These are phyloP conservation scores for Hemibagrus guttatus DNA, from an alignment of 2,797 vertebrate genomes.

Conservation along the genomic window DNA sequence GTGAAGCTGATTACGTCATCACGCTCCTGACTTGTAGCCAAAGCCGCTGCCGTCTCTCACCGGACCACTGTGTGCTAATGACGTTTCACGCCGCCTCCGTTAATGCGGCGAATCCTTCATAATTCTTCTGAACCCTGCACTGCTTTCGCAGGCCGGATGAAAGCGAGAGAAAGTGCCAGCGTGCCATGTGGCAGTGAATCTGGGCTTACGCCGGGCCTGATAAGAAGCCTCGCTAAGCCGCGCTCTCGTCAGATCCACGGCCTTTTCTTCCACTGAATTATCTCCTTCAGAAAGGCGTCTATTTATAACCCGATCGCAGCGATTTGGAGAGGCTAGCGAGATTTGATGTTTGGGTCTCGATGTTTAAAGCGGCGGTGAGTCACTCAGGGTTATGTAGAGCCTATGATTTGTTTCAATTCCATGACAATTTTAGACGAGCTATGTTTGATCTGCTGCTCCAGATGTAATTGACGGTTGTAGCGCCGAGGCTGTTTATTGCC, in stretches of 20 bases:
- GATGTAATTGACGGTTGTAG: slow-evolving; percentile 27
- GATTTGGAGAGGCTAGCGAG: slow-evolving; percentile 34
- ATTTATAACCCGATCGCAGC: slow-evolving; percentile 55
- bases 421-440: neutral
- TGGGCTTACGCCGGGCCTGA: slow-evolving; percentile 70
- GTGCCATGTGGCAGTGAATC: slow-evolving; percentile 73
- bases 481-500: slow-evolving; percentile 31
- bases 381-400: slow-evolving; percentile 30
- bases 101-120: slow-evolving; percentile 54
- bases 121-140: slow-evolving; percentile 65
- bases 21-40: neutral
- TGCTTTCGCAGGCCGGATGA: slow-evolving; percentile 63
- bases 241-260: slow-evolving; percentile 67
- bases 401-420: slow-evolving; percentile 35
- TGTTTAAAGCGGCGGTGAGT: slow-evolving; percentile 51
- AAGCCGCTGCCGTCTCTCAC: neutral
- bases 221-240: slow-evolving; percentile 70
- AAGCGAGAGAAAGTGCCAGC: slow-evolving; percentile 62
- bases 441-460: slow-evolving; percentile 9
- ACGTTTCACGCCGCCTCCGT: slow-evolving; percentile 49
- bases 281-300: slow-evolving; percentile 63
- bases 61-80: slow-evolving; percentile 50
- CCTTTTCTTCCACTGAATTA: slow-evolving; percentile 61
- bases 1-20: neutral
- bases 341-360: slow-evolving; percentile 55